phyloP scores from a whole-genome alignment of 2,113 vertebrate genomes.

The Dicaeum eximium region DNA sequence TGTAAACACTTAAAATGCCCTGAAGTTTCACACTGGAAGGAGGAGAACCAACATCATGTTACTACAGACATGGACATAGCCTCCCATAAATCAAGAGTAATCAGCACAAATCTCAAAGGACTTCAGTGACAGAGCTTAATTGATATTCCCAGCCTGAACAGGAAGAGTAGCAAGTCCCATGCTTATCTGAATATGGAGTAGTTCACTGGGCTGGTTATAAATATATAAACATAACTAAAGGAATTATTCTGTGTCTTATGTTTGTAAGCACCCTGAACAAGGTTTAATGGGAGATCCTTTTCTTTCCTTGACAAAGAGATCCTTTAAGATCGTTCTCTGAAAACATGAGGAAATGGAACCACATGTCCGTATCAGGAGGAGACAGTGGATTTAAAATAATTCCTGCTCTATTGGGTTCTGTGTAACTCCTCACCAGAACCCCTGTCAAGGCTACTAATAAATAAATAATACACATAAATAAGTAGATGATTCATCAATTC shows the following conservation, averaged over 20 bases:
- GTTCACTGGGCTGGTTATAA: not conserved
- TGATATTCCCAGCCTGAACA: not conserved
- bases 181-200: not conserved
- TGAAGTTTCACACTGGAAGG: not conserved
- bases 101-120: not conserved
- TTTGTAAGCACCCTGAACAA: not conserved
- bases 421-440: not conserved
- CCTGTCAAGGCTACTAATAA: conserved; percentile 52
- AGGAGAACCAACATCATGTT: not conserved
- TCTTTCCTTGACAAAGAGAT: not conserved
- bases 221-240: not conserved
- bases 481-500: not conserved
- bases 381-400: not conserved
- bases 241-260: not conserved
- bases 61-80: not conserved
- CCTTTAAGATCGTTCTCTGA: not conserved
- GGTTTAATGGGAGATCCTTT: not conserved
- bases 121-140: not conserved
- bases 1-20: not conserved
- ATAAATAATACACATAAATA: conserved; percentile 63
- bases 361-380: not conserved
- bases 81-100: not conserved
- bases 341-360: not conserved
- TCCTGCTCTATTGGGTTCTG: not conserved
- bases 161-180: not conserved